Evolutionary conservation across 1,140 invertebrate genomes (phyloP), one percentile per base, ranked within the genome.

Genomic region (Caerostris extrusa): DNA sequence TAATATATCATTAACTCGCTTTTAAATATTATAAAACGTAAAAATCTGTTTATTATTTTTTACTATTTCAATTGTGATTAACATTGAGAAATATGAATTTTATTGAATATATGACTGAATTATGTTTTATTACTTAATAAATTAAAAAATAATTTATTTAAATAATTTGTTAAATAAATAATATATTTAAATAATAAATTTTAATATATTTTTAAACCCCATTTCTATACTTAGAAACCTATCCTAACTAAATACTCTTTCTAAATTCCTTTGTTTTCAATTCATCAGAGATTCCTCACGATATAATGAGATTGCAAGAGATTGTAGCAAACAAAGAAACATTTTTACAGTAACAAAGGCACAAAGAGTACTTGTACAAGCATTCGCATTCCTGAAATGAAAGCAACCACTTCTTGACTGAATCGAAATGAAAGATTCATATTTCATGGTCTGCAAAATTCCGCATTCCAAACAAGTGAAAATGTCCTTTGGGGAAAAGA

Each of bases 361-460:
- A 50, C n/a, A 50, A 19, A 50, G 19, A 50, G 10, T 6, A 6
- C 6, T 50, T 53, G n/a, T 34, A n/a, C 19, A 34, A 7, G 10
- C 69, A 34, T 8, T 71, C 19, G 19, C 8, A 83, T 57, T 55
- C 8, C 53, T 6, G 34, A 83, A 83, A 5, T 3, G 53, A 55
- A 83, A 57, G 56, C 14, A 55, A 82, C 17, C 19, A 12, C n/a
- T 82, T 57, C 14, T 14, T n/a, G 81, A 83, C 81, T 56, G 81
- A 83, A 55, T 55, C 8, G 56, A 57, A 83, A 83, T 83, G 55
- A 57, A 83, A 17, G 56, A 12, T 55, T 83, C 81, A 83, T 57
- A 83, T 83, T 83, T 83, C 81, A 55, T 55, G 81, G 81, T n/a
- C 50, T 55, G 55, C 5, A 3, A 53, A 55, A 83, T 83, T 83